Percentiles rank a stretch among this genome's conserved stretches.
Evolutionary conservation across 2,888 invertebrate species (phyloP).

Genomic region (Liodrosophila aerea): DNA sequence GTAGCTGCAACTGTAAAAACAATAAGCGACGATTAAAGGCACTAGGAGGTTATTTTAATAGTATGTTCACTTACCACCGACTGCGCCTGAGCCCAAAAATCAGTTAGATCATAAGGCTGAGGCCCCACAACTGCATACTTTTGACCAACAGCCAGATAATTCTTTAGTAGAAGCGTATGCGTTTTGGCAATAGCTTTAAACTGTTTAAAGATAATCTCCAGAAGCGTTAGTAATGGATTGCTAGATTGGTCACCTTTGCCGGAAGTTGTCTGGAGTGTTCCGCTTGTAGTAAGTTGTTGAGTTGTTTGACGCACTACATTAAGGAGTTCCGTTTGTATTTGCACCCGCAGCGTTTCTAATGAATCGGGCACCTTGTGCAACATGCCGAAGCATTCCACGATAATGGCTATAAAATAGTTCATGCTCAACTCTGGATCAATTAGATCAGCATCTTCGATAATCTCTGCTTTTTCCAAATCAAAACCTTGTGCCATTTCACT

Average conservation of each 20-base stretch:
- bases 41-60: background rate
- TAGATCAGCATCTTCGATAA: conserved; percentile 85
- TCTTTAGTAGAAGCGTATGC: conserved; percentile 88
- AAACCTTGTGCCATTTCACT: conserved; percentile 83
- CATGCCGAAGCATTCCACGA: conserved; percentile 92
- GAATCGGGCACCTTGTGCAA: conserved; percentile 93
- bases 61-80: conserved; percentile 87
- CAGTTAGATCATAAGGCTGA: conserved; percentile 86
- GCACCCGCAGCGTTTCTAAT: conserved; percentile 91
- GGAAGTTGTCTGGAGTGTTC: conserved; percentile 6
- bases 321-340: conserved; percentile 91
- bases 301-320: conserved; percentile 91
- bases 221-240: conserved; percentile 85
- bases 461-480: conserved; percentile 82
- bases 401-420: conserved; percentile 89
- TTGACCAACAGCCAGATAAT: conserved; percentile 85
- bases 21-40: conserved; percentile 17
- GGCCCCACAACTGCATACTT: conserved; percentile 83
- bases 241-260: conserved; percentile 50
- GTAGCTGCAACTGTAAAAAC: conserved; percentile 87
- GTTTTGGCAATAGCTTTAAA: conserved; percentile 91
- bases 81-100: conserved; percentile 95
- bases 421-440: conserved; percentile 85
- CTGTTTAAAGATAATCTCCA: conserved; percentile 90
- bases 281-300: conserved; percentile 86